Base-by-base conservation (phyloP, 1,140 invertebrate genomes). In the Sinella curviseta region DNA sequence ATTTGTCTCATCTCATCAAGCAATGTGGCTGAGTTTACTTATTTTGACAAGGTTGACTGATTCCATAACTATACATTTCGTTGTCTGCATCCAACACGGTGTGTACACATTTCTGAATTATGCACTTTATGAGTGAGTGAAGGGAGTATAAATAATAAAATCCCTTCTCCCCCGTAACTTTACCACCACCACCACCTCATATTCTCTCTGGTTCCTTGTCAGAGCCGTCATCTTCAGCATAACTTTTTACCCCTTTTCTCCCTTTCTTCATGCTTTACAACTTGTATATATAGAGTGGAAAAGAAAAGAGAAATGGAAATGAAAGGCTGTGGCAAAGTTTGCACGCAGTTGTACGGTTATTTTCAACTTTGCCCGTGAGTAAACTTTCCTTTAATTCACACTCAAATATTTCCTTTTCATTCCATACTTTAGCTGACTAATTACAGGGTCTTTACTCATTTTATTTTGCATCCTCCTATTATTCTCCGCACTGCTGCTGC, bases 11-110 rank as follows among this genome's bases (percentile, higher is more conserved):
- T 70, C 65, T 70, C 65, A 70, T 70, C 65, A 70, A 33, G 26
- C 65, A 70, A 2, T 8, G 65, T 33, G 2, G 26, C 26, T 70
- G n/a, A 33, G 30, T 70, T 26, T 30, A 31, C 26, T 70, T 70
- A 70, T 70, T 70, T 70, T 70, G 65, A 70, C 65, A 70, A 33
- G 65, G 65, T 70, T 70, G 65, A 70, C 65, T 70, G 65, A 70
- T 70, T 70, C 65, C 3, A 8, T 31, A 70, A 70, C 31, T 70
- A 70, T 33, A 70, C 30, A 31, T 70, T 70, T 70, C 57, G 57
- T 26, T 70, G 28, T 14, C 65, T 70, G 30, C 24, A 4, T 70
- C 30, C 4, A 70, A 70, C 3, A 4, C 39, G 31, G 26, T 70
- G 8, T 70, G 26, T 14, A n/a, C n/a, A n/a, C n/a, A n/a, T 65